Base-by-base conservation (phyloP, 2,888 invertebrate genomes). In the Polydrusus tereticollis region DNA sequence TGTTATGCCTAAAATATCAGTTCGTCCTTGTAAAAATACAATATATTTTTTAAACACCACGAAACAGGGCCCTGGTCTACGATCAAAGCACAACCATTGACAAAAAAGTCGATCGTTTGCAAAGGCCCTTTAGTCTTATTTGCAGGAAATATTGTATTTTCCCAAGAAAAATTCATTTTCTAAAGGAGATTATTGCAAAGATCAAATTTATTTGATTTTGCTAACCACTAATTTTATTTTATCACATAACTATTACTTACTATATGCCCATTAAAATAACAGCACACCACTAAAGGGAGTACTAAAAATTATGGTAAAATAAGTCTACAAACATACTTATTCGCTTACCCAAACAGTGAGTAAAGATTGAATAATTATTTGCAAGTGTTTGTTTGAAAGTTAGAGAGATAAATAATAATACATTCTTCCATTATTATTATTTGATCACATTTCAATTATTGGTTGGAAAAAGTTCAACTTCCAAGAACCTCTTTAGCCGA, bases 231-330 rank as follows among this genome's bases (percentile, higher is more conserved):
- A 14, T 29, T 16, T 29, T 23, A 4, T 26, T 16, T 14, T 55
- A 55, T 55, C 52, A 55, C 52, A 52, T 16, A 55, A n/a, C 18
- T 55, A 29, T 16, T 55, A n/a, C 29, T n/a, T n/a, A n/a, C n/a
- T n/a, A n/a, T 47, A 47, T 23, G 47, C 47, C 47, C 47, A 16
- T 6, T 55, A 55, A 1, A 16, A 29, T 29, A 55, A 29, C 52
- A n/a, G n/a, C n/a, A n/a, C n/a, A n/a, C n/a, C n/a, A n/a, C n/a
- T n/a, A n/a, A n/a, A 14, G n/a, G 3, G 12, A 2, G 8, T 47
- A 47, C 21, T 47, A 47, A 21, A 4, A 10, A 47, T 10, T 47
- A 20, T 21, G 12, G 20, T 47, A 20, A 47, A 47, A 20, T 21
- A 8, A 10, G 20, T 47, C 6, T 20, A 47, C 20, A 8, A 10